These are phyloP conservation scores for Rallus crepitans DNA, from an alignment of 2,797 vertebrate species.

Conservation along the genomic window DNA sequence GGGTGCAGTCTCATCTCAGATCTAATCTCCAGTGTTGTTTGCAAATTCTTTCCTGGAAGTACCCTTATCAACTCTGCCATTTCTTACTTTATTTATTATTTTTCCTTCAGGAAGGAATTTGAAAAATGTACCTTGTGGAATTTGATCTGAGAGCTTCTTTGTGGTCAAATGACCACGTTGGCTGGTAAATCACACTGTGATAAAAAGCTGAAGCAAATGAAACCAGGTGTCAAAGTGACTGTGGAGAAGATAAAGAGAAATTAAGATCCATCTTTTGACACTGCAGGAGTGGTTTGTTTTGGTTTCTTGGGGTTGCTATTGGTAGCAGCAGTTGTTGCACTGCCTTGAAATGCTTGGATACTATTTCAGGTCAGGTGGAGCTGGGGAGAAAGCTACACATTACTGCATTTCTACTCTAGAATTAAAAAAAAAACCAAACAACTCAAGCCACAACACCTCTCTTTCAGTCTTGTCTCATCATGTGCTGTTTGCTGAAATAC, in stretches of 20 bases:
- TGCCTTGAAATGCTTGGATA: neutral
- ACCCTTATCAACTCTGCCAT: neutral
- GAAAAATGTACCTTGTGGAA: neutral
- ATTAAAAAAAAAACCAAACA: neutral
- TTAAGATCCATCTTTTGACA: neutral
- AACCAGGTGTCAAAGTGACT: neutral
- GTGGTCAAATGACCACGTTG: neutral
- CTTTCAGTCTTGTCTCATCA: neutral
- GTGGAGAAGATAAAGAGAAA: neutral
- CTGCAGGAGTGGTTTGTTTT: too few relatives aligned
- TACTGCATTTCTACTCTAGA: neutral
- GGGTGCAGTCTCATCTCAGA: neutral
- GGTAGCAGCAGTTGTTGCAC: neutral
- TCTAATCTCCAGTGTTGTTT: neutral
- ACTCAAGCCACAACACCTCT: neutral
- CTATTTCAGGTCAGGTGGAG: neutral
- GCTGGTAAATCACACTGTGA: neutral
- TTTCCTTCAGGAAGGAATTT: neutral
- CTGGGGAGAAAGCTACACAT: neutral
- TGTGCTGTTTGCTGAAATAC: neutral
- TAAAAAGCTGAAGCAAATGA: neutral
- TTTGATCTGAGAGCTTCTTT: neutral
- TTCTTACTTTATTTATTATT: neutral
- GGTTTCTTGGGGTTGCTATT: too few relatives aligned
- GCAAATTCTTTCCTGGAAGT: conserved; percentile 2